Evolutionary conservation across 2,888 invertebrate genomes (phyloP).

Genomic region (Cheilosia vulpina): DNA sequence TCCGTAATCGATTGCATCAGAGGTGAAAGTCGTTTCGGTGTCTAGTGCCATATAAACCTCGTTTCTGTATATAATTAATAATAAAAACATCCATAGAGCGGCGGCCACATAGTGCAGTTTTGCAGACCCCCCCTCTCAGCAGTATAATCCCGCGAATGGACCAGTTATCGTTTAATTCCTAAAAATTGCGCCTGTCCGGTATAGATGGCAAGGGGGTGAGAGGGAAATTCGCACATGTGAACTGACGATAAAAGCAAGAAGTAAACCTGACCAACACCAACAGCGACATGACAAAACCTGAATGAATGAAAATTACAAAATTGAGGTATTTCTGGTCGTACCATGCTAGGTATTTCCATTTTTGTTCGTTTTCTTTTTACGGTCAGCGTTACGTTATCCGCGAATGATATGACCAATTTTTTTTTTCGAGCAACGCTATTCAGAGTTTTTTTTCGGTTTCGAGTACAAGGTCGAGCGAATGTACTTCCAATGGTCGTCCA

Average conservation of each 20-base stretch:
- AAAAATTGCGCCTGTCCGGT: background rate
- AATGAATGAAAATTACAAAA: conserved; percentile 62
- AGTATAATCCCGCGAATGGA: conserved; percentile 47
- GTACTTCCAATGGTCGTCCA: conserved; percentile 67
- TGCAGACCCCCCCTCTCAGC: conserved; percentile 40
- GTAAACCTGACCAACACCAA: background rate
- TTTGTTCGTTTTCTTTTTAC: conserved; percentile 58
- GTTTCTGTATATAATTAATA: conserved; percentile 75
- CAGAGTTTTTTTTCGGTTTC: conserved; percentile 44
- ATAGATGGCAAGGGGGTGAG: background rate
- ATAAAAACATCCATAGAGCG: conserved; percentile 52
- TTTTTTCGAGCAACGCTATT: conserved; percentile 11
- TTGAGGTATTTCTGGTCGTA: conserved; percentile 57
- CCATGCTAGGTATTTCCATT: conserved; percentile 60
- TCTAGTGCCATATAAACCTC: conserved; percentile 75
- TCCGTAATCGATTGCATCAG: conserved; percentile 75
- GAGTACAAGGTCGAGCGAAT: conserved; percentile 74
- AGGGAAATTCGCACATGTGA: conserved; percentile 60
- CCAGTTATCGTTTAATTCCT: conserved; percentile 53
- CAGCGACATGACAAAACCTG: conserved; percentile 42
- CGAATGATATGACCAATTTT: conserved; percentile 70
- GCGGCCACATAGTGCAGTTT: conserved; percentile 20
- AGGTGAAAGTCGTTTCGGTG: conserved; percentile 75
- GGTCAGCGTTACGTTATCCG: conserved; percentile 64
- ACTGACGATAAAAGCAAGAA: conserved; percentile 10